phyloP scores from a whole-genome alignment of 2,113 vertebrate species.

The Naja naja region DNA sequence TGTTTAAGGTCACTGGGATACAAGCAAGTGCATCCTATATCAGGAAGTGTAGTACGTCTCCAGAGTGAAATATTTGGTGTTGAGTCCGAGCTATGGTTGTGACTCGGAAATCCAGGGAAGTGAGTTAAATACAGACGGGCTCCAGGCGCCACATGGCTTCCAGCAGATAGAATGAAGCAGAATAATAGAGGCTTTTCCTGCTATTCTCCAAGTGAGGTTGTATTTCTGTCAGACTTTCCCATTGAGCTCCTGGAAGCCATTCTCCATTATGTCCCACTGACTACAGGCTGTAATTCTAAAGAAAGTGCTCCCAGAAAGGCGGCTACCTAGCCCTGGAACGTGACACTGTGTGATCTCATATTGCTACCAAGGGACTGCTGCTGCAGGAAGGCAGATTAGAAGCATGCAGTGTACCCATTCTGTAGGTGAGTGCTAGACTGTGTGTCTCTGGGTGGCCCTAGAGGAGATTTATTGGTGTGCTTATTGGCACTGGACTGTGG shows the following conservation, averaged over 20 bases:
- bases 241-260: constrained; percentile 42
- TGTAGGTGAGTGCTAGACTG: constrained; percentile 46
- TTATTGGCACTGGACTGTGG: background rate
- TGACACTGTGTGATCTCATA: constrained; percentile 31
- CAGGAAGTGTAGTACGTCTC: constrained; percentile 83
- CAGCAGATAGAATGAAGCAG: constrained; percentile 71
- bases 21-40: constrained; percentile 89
- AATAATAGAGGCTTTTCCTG: constrained; percentile 84
- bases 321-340: constrained; percentile 43
- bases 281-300: constrained; percentile 41
- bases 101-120: constrained; percentile 86
- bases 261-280: constrained; percentile 40
- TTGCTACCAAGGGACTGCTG: constrained; percentile 42
- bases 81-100: constrained; percentile 65
- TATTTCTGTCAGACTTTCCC: constrained; percentile 73
- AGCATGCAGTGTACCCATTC: constrained; percentile 7
- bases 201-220: constrained; percentile 77
- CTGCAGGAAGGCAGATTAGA: constrained; percentile 74
- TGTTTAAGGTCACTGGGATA: constrained; percentile 85
- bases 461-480: constrained; percentile 8
- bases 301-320: constrained; percentile 39
- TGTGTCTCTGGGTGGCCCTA: background rate
- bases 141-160: constrained; percentile 75
- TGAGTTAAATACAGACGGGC: constrained; percentile 75
- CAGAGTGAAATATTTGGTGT: constrained; percentile 82